A percentile compares a stretch with the other conserved stretches of the same genome.
phyloP scores from a whole-genome alignment of 2,113 vertebrate genomes.

The Chloroceryle aenea region DNA sequence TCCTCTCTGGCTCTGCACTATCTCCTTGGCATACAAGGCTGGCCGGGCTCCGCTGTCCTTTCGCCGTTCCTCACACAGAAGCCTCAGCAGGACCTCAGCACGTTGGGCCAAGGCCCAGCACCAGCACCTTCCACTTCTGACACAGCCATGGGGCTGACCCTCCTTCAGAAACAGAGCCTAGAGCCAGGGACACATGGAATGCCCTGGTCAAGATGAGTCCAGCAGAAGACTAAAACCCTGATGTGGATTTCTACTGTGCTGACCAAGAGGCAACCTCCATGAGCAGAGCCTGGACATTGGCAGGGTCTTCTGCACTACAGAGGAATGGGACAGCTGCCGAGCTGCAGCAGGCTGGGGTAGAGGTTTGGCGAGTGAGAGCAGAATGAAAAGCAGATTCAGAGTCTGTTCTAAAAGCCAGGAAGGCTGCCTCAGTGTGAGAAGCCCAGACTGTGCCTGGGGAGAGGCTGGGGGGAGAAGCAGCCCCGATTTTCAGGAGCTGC shows the following conservation, averaged over 20 bases:
- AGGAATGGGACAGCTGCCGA: background rate
- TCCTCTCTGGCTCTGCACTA: background rate
- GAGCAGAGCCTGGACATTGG: background rate
- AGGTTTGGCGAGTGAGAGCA: background rate
- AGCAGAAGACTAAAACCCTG: background rate
- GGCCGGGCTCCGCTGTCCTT: background rate
- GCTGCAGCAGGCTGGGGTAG: background rate
- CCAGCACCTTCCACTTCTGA: background rate
- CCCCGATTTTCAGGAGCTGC: background rate
- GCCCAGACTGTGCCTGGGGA: background rate
- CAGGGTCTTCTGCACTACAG: background rate
- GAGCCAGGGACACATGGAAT: background rate
- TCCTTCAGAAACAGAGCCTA: background rate
- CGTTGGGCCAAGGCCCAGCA: background rate
- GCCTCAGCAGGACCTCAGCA: background rate
- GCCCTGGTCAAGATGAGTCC: fast-evolving
- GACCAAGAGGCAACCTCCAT: background rate
- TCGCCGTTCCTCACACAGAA: background rate
- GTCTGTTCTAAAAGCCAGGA: background rate
- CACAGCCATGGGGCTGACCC: fast-evolving
- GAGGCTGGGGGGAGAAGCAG: background rate
- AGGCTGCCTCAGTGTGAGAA: background rate
- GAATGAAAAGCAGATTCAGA: background rate
- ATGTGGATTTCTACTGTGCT: fast-evolving
- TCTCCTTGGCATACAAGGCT: background rate